These are phyloP conservation scores for Lacerta viridis DNA, from an alignment of 2,797 vertebrate genomes.

Conservation along the genomic window DNA sequence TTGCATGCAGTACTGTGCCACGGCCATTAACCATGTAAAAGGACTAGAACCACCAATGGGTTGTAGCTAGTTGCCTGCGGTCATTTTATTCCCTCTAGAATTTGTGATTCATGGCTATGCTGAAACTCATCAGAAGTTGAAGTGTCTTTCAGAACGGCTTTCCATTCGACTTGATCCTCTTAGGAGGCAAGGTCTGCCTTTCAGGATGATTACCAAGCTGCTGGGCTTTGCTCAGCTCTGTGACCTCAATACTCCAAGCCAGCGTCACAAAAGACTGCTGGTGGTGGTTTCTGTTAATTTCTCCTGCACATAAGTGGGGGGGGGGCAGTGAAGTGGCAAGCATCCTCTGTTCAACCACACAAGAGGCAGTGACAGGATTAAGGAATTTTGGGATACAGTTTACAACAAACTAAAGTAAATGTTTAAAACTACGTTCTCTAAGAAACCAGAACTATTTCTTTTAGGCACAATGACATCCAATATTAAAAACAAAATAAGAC, in stretches of 20 bases:
- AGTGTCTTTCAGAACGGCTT: background rate
- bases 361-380: background rate
- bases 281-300: background rate
- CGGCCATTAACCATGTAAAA: too few relatives aligned
- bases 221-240: slow-evolving; percentile 6
- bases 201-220: background rate
- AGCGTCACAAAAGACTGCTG: slow-evolving; percentile 15
- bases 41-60: background rate
- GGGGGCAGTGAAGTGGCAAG: background rate
- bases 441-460: too few relatives aligned
- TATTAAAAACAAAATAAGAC: too few relatives aligned
- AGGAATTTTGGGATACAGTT: too few relatives aligned
- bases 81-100: background rate
- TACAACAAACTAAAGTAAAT: too few relatives aligned
- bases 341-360: background rate
- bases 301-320: background rate
- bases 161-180: background rate
- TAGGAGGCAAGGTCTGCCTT: background rate
- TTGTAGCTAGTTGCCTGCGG: background rate
- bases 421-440: too few relatives aligned
- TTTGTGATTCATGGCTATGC: background rate
- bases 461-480: too few relatives aligned
- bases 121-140: background rate
- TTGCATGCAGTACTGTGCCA: background rate
- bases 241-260: slow-evolving; percentile 15